These are phyloP conservation scores for Gerris buenoi DNA, from an alignment of 1,140 invertebrate genomes.

Conservation along the genomic window DNA sequence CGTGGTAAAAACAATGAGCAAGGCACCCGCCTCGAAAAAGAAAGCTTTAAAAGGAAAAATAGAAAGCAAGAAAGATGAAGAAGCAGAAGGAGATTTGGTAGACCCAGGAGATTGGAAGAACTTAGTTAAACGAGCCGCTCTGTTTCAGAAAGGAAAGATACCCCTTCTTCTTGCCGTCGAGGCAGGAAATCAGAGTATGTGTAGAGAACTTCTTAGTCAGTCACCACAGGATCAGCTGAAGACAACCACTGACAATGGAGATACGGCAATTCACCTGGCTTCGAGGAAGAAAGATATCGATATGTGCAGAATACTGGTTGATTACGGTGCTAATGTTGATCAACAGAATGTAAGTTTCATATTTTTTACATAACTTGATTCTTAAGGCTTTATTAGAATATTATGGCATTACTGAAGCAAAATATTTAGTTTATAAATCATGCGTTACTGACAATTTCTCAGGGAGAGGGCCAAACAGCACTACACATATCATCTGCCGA, in stretches of 20 bases:
- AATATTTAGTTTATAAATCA: too few species aligned
- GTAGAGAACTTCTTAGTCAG: conserved; percentile 70
- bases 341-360: conserved; percentile 58
- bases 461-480: conserved; percentile 80
- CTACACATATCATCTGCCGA: conserved; percentile 89
- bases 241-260: conserved; percentile 56
- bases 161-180: conserved; percentile 85
- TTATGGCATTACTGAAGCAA: too few species aligned
- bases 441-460: too few species aligned
- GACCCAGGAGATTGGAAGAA: not conserved
- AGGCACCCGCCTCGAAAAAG: too few species aligned
- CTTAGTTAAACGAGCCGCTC: not conserved
- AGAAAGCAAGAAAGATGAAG: too few species aligned
- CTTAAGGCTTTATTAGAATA: too few species aligned
- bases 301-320: conserved; percentile 77
- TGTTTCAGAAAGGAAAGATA: conserved; percentile 72
- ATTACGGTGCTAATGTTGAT: conserved; percentile 80
- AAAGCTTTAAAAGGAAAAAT: too few species aligned
- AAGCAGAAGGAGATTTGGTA: not conserved
- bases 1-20: too few species aligned
- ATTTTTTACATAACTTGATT: too few species aligned
- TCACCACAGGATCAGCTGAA: conserved; percentile 65
- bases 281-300: conserved; percentile 77
- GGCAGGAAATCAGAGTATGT: conserved; percentile 82
- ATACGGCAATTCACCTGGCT: conserved; percentile 82